Percentiles rank a stretch among this genome's conserved stretches.
These are phyloP conservation scores for Chirona hameri DNA, from an alignment of 2,888 invertebrate genomes.

Conservation along the genomic window DNA sequence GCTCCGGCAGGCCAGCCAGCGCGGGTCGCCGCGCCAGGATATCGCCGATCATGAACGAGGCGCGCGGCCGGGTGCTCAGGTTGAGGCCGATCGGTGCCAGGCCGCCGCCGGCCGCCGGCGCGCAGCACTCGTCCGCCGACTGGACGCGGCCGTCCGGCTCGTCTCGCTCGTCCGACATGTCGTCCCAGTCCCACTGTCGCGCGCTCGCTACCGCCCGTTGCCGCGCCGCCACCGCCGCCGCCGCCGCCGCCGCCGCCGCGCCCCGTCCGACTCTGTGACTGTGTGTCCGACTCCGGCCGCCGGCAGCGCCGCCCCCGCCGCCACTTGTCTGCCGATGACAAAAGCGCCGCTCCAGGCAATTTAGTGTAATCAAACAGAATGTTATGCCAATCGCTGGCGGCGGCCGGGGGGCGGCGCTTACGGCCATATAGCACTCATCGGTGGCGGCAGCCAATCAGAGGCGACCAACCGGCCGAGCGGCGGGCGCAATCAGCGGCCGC, in stretches of 20 bases:
- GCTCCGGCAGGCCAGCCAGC: not conserved
- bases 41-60: conserved; percentile 24
- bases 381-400: conserved; percentile 25
- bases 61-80: conserved; percentile 25
- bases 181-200: not conserved
- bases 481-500: no score
- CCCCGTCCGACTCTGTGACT: not conserved
- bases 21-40: conserved; percentile 11
- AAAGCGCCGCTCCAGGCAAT: conserved; percentile 27
- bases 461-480: not conserved
- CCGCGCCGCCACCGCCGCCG: no score
- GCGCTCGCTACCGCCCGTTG: not conserved
- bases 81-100: not conserved
- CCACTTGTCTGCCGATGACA: conserved; percentile 4
- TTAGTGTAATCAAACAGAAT: conserved; percentile 28
- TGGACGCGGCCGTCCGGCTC: no score
- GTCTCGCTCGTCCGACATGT: not conserved
- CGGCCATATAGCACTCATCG: conserved; percentile 27
- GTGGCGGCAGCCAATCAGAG: not conserved
- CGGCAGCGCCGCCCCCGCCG: not conserved
- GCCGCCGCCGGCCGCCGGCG: no score
- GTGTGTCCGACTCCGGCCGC: not conserved
- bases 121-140: not conserved
- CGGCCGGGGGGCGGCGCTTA: conserved; percentile 12
- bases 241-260: not conserved